Base-by-base conservation (phyloP, 2,797 vertebrate species). In the Pipistrellus pygmaeus region DNA sequence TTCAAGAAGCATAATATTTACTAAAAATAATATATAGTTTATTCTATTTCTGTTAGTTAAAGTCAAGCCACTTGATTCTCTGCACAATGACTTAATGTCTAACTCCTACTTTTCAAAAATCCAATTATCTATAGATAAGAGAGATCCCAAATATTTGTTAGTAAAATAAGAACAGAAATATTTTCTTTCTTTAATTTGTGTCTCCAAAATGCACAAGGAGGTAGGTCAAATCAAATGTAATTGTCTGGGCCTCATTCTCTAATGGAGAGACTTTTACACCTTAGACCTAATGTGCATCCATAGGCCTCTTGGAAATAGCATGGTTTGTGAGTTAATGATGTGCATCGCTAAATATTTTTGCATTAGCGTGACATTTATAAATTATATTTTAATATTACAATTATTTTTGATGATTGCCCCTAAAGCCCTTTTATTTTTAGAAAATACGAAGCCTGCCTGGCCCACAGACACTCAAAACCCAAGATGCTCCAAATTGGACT, bases 351-450 rank as follows among this genome's bases (percentile, higher is more conserved):
- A 97, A 96, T 97, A 97, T 94, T 97, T 97, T 95, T 96, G 92
- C 94, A 97, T 95, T 85, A 95, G 96, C 32, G 68, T 97, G 96
- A 96, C 96, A 97, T 97, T 97, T 96, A 96, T 76, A 97, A 97
- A 96, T 97, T 97, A 97, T 97, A 97, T 96, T 97, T 97, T 97
- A 97, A 97, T 95, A 95, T 97, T 96, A 97, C 96, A 97, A 97
- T 97, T 95, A 97, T 97, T 97, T 97, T 96, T 93, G 97, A 96
- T 73, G 93, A 97, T 96, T 97, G 96, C 94, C 96, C 96, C 85
- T 66, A 60, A 66, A 95, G 96, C 94, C 96, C 97, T 96, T 96
- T 97, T 64, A 95, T 94, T 96, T 97, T 97, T 93, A 97, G 94
- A 97, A 95, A 95, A 96, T 72, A 96, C 2, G 38, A 95, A 93